Evolutionary conservation across 2,113 vertebrate genomes (phyloP).

Genomic region (Cyrtonyx montezumae): DNA sequence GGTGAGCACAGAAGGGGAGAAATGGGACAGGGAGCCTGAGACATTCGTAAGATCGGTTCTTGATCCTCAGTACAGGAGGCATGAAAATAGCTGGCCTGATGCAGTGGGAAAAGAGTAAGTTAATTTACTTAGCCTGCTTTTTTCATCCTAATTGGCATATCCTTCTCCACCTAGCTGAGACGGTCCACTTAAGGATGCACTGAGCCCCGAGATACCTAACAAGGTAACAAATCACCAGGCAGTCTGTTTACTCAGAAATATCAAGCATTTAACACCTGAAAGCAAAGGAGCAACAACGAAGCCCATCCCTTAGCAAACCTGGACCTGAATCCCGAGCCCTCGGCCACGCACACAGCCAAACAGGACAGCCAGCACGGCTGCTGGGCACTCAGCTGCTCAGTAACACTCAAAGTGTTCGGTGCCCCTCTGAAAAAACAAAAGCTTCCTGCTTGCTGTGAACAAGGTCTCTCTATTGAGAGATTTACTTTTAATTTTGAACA

Average conservation of each 20-base stretch:
- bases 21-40: background rate
- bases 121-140: conserved; percentile 51
- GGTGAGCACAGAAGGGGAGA: background rate
- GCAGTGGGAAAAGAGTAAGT: background rate
- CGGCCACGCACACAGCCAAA: accelerated
- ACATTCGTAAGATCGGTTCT: background rate
- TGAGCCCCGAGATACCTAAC: conserved; percentile 47
- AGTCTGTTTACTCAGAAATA: conserved; percentile 45
- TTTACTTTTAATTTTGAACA: conserved; percentile 78
- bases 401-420: conserved; percentile 5
- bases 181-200: conserved; percentile 24
- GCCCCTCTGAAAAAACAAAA: background rate
- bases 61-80: background rate
- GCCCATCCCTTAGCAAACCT: background rate
- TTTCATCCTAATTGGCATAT: conserved; percentile 59
- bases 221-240: conserved; percentile 59
- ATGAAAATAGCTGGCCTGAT: conserved; percentile 30
- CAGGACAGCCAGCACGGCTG: background rate
- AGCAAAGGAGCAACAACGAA: background rate
- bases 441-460: conserved; percentile 48
- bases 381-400: background rate
- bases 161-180: conserved; percentile 42
- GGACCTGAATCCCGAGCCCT: background rate
- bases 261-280: background rate
- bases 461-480: conserved; percentile 69